Percentiles rank a stretch among this genome's conserved stretches.
Evolutionary conservation across 2,113 vertebrate species (phyloP).

Genomic region (Cochlearius cochlearius): DNA sequence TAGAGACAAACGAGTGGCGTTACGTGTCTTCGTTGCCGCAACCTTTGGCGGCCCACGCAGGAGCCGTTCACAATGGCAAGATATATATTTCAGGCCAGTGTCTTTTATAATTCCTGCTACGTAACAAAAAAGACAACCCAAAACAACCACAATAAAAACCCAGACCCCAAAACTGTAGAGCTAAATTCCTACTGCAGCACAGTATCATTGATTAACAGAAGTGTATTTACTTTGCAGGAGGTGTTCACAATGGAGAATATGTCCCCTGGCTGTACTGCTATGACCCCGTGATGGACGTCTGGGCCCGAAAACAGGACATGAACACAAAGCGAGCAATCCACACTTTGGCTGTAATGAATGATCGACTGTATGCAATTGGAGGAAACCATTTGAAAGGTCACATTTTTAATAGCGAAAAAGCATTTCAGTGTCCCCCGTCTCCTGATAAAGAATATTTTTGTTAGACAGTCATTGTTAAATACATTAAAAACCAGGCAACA

Average conservation of each 20-base stretch:
- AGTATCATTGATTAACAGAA: background rate
- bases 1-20: slow-evolving; percentile 98
- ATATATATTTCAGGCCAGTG: slow-evolving; percentile 97
- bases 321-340: slow-evolving; percentile 99
- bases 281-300: slow-evolving; percentile 98
- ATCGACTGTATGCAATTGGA: slow-evolving; percentile 96
- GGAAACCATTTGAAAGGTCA: slow-evolving; percentile 99
- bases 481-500: slow-evolving; percentile 57
- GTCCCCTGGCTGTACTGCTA: slow-evolving; percentile 99
- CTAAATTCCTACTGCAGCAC: background rate
- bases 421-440: slow-evolving; percentile 28
- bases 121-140: background rate
- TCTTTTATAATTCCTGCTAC: background rate
- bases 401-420: slow-evolving; percentile 41
- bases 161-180: background rate
- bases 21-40: slow-evolving; percentile 94
- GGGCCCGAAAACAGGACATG: slow-evolving; percentile 99
- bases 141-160: background rate
- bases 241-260: slow-evolving; percentile 98
- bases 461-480: slow-evolving; percentile 64
- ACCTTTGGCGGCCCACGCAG: slow-evolving; percentile 93
- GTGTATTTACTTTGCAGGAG: slow-evolving; percentile 77
- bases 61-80: slow-evolving; percentile 95
- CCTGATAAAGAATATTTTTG: slow-evolving; percentile 56
- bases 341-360: slow-evolving; percentile 94